Evolutionary conservation across 1,140 invertebrate species (phyloP), one percentile per base, ranked within the genome.

Genomic region (Bombyx mandarina): DNA sequence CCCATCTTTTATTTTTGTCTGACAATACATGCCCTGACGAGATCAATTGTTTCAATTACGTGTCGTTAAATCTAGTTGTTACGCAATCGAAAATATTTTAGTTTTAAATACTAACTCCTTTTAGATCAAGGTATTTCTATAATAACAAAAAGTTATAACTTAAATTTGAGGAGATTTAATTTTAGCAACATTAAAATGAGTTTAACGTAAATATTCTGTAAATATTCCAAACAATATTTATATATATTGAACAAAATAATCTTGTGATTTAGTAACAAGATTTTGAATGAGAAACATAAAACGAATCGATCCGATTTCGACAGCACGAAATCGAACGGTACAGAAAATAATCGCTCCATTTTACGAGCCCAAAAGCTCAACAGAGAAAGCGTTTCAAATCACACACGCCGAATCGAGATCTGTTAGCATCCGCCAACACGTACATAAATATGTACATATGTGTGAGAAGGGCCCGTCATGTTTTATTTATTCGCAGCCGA

Each of bases 401-500:
- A 78, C 75, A 75, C 49, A 63, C 72, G 65, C 75, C 60, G 72
- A 73, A 77, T 80, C 76, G 66, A 73, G 75, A 77, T 81, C 73
- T 77, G 76, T 74, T 82, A 73, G 77, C 79, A 78, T 77, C 68
- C 72, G 68, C 66, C 26, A 54, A 73, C 67, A 71, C 65, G 63
- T 63, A 35, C 26, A 66, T 67, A 56, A 66, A 67, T 71, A 73
- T 72, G 66, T 79, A 76, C 73, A 73, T 75, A 69, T 82, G 79
- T 71, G 79, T 81, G 83, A 81, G 80, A 82, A 82, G 79, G 79
- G 82, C 77, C 65, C 82, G 69, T 82, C 84, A 87, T 87, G 84
- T 87, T 87, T 87, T 87, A 87, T 87, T 87, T 87, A 87, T 87
- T 79, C 76, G 75, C 77, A 68, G 70, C 73, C 69, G 76, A 81